Base-by-base conservation (phyloP, 1,140 invertebrate species). In the Radopholus similis region DNA sequence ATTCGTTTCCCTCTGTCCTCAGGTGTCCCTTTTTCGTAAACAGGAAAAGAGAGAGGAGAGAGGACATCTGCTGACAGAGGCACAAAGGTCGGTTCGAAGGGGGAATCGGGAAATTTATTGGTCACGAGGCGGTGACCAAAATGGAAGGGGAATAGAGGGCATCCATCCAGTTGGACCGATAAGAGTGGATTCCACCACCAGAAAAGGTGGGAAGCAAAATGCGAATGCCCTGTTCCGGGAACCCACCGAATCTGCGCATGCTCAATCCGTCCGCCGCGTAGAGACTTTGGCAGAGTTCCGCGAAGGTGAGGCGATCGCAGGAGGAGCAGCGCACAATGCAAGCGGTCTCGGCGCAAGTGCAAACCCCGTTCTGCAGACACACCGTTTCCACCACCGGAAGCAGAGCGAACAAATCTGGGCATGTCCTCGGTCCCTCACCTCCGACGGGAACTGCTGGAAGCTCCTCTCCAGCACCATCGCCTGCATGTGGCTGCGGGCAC, bases 311-410 rank as follows among this genome's bases (percentile, higher is more conserved):
- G 15, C 30, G 26, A 13, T 42, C 35, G 42, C 72, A 73, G 4
- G 37, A 71, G 18, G 74, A 44, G 37, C 72, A 77, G 11, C 40
- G n/a, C 3, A 76, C 18, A 11, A 44, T 49, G 32, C 72, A 73
- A 13, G 76, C 76, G 8, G 35, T 34, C 42, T 73, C 72, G 21
- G 72, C 72, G 35, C 72, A 73, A 18, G 74, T 77, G 49, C 72
- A 73, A 2, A 60, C 74, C 1, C 72, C 72, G 37, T 77, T 73
- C 18, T 59, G 32, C 2, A 73, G 54, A 30, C 72, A 73, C 32
- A 73, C 58, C 9, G 72, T 73, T 51, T 73, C 72, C 9, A 73
- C 60, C 18, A 73, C 21, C 26, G 70, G 30, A 30, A 18, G 4
- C 28, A 18, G 44, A 60, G 26, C 32, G 34, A 51, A 2, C 11